Evolutionary conservation across 2,888 invertebrate species (phyloP), one percentile per base, ranked within the genome.

Genomic region (Hylaea fasciaria): DNA sequence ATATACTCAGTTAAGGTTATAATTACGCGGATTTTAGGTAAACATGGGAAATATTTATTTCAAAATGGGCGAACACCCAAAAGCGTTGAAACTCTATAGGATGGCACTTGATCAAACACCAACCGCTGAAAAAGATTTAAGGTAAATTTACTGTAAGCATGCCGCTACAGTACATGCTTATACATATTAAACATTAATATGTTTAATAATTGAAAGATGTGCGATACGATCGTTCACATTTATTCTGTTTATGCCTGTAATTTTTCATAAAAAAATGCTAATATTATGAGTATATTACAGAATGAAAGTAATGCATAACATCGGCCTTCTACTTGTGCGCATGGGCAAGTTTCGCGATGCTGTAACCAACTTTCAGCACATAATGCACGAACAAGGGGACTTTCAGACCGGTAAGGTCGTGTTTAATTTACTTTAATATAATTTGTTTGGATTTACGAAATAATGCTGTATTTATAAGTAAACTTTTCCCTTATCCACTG

Each of bases 31-130:
- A 32, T 65, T 73, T 54, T 58, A 92, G 92, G 91, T 92, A 0
- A 99, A 99, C 85, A 99, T 99, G 96, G 99, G 99, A 0, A 99
- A 99, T 82, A 98, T 99, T 76, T 98, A 98, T 86, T 97, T 97
- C 77, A 97, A 97, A 89, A 97, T 98, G 94, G 98, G 97, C 69
- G 95, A 97, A 77, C 98, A 96, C 80, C 95, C 96, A 12, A 98
- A 98, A 90, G 99, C 99, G 0, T 95, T 99, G 59, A 99, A 99
- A 92, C 95, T 98, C 93, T 99, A 98, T 82, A 94, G 99, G 73
- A 99, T 99, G 99, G 99, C 99, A 0, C 93, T 99, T 67, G 99
- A 99, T 89, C 99, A 99, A 87, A 96, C 96, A 3, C 98, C 98
- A 0, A 97, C 97, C 40, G 97, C 96, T 54, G 97, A 98, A 80